These are phyloP conservation scores for Willowsia nigromaculata DNA, from an alignment of 2,888 invertebrate genomes.

Conservation along the genomic window DNA sequence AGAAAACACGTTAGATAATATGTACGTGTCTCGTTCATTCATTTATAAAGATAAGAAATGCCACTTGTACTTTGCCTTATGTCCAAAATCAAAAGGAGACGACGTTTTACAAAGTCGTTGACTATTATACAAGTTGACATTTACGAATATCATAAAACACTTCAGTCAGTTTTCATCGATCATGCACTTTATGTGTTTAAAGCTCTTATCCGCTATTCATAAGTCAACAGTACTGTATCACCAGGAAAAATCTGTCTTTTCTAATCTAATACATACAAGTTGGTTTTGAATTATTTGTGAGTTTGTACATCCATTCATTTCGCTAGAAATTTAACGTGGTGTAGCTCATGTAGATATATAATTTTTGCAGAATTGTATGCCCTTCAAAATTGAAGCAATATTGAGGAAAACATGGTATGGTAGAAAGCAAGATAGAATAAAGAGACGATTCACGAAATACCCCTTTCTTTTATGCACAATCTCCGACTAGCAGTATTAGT, in stretches of 20 bases:
- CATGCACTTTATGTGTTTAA: background rate
- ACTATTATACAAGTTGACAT: slow-evolving; percentile 17
- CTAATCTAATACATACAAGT: too few species aligned
- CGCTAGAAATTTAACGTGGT: too few species aligned
- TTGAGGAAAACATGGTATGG: too few species aligned
- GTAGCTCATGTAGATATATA: too few species aligned
- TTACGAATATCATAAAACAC: slow-evolving; percentile 24
- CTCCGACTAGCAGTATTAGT: background rate
- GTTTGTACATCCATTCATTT: too few species aligned
- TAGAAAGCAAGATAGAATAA: too few species aligned
- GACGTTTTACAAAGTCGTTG: slow-evolving; percentile 20
- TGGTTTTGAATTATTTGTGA: too few species aligned
- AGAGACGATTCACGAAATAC: too few species aligned
- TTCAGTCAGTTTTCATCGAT: slow-evolving; percentile 16
- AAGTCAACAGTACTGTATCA: background rate
- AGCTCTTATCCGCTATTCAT: background rate
- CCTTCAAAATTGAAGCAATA: too few species aligned
- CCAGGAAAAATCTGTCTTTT: too few species aligned
- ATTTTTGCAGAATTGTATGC: too few species aligned
- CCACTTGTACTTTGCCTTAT: slow-evolving; percentile 26
- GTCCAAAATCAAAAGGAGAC: background rate
- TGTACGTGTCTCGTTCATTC: background rate
- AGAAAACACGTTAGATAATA: background rate
- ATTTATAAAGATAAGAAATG: background rate
- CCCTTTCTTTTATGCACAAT: background rate